phyloP scores from a whole-genome alignment of 2,113 vertebrate species.

The Trogon melanurus region DNA sequence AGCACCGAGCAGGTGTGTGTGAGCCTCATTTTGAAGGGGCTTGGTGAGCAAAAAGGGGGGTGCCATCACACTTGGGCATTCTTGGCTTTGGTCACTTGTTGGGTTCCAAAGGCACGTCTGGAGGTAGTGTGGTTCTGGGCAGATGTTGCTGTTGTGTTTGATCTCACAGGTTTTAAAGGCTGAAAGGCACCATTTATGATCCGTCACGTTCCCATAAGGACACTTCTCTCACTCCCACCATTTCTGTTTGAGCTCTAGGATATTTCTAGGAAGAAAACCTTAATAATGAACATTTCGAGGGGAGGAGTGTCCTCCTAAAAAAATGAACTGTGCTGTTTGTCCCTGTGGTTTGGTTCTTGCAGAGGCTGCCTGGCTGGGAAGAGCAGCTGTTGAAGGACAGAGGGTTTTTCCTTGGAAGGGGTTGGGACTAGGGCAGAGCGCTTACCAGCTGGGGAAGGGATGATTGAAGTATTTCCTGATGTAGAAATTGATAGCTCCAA shows the following conservation, averaged over 20 bases:
- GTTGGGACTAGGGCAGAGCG: fast-evolving
- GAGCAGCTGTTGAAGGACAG: not conserved
- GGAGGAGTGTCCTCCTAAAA: not conserved
- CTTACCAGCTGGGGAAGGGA: not conserved
- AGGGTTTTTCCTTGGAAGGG: not conserved
- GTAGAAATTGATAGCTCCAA: not conserved
- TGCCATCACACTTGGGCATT: not conserved
- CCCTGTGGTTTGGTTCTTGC: not conserved
- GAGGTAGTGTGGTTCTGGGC: not conserved
- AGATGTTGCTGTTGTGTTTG: not conserved
- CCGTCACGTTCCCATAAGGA: not conserved
- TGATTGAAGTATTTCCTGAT: not conserved
- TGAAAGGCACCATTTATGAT: not conserved
- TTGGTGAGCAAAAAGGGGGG: not conserved
- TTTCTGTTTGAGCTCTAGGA: not conserved
- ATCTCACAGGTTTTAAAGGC: not conserved
- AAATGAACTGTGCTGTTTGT: not conserved
- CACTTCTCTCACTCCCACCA: not conserved
- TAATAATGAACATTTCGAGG: not conserved
- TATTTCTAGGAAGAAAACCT: not conserved
- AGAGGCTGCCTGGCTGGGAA: not conserved
- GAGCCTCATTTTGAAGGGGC: not conserved
- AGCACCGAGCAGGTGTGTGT: not conserved
- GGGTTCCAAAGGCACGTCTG: not conserved
- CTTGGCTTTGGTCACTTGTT: not conserved